Evolutionary conservation across 2,888 invertebrate genomes (phyloP).

Genomic region (Corythucha ciliata): DNA sequence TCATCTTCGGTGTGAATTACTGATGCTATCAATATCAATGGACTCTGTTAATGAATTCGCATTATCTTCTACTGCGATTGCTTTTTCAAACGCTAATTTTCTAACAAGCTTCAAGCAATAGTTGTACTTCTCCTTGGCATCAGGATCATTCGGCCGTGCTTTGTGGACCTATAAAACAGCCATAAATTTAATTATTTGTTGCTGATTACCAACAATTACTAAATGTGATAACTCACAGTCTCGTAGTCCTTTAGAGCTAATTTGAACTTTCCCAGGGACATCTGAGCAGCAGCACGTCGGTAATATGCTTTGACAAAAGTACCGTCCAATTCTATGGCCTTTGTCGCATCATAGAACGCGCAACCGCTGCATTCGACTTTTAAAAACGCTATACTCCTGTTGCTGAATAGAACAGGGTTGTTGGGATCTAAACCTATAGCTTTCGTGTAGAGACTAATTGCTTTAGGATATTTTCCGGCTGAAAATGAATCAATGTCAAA

Average conservation of each 20-base stretch:
- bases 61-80: constrained; percentile 89
- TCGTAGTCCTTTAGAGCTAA: constrained; percentile 93
- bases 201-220: too few relatives aligned
- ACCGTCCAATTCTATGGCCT: constrained; percentile 81
- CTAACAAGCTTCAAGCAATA: constrained; percentile 96
- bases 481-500: too few relatives aligned
- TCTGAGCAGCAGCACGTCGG: constrained; percentile 88
- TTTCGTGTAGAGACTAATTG: constrained; percentile 71
- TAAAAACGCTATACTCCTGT: constrained; percentile 90
- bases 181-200: too few relatives aligned
- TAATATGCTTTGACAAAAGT: constrained; percentile 94
- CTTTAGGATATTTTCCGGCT: constrained; percentile 77
- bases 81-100: constrained; percentile 90
- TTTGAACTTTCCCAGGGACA: constrained; percentile 97
- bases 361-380: constrained; percentile 92
- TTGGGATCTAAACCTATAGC: constrained; percentile 69
- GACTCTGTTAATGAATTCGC: constrained; percentile 79
- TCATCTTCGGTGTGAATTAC: too few relatives aligned
- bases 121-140: constrained; percentile 81
- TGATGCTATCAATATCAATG: constrained; percentile 82
- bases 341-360: constrained; percentile 83
- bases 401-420: constrained; percentile 82
- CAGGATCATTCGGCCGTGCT: constrained; percentile 85
- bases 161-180: too few relatives aligned
- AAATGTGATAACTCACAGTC: too few relatives aligned